Evolutionary conservation across 2,888 invertebrate genomes (phyloP).

Genomic region (Euspilapteryx auroguttella): DNA sequence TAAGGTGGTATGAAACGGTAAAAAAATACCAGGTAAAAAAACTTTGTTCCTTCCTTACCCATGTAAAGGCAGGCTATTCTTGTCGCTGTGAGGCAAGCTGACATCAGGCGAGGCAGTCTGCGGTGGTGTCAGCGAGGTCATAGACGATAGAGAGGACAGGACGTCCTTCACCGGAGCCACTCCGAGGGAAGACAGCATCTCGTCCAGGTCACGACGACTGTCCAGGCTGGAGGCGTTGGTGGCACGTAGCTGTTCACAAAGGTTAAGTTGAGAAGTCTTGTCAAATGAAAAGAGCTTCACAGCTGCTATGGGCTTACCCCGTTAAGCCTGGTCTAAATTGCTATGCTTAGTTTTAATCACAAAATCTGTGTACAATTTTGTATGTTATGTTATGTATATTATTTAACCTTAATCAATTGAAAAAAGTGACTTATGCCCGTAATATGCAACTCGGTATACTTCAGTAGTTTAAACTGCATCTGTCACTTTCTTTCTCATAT

Average conservation of each 20-base stretch:
- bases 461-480: neutral
- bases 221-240: slow-evolving; percentile 49
- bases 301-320: no score
- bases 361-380: no score
- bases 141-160: slow-evolving; percentile 79
- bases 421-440: neutral
- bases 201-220: slow-evolving; percentile 73
- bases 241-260: slow-evolving; percentile 36
- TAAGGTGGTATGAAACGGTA: no score
- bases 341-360: no score
- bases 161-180: slow-evolving; percentile 88
- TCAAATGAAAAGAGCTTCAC: no score
- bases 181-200: slow-evolving; percentile 83
- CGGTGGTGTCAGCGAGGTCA: slow-evolving; percentile 79
- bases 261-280: neutral
- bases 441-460: neutral
- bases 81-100: slow-evolving; percentile 69
- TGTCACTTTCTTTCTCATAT: no score
- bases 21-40: no score
- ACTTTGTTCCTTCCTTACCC: no score
- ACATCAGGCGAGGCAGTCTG: slow-evolving; percentile 81
- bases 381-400: no score
- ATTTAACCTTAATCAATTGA: no score
- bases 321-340: no score
- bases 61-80: slow-evolving; percentile 49